phyloP scores from a whole-genome alignment of 37 sponge, comb jelly and placozoan genomes.

The Amphimedon queenslandica region DNA sequence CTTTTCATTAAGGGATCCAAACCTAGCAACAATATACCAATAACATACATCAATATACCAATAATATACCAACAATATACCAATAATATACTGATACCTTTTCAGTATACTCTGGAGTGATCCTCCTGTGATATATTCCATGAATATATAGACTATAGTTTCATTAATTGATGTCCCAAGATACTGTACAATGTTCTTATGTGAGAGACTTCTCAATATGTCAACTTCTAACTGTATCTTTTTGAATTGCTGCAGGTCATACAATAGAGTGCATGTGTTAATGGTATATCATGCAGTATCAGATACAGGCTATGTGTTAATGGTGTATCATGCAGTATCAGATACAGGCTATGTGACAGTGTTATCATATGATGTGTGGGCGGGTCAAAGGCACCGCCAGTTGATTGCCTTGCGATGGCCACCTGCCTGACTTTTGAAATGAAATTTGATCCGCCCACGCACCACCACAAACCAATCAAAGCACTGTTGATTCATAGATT shows the following conservation, averaged over 20 bases:
- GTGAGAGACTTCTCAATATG: constrained; percentile 64
- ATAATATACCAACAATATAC: too few species aligned
- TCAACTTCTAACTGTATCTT: constrained; percentile 82
- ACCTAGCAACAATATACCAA: constrained; percentile 42
- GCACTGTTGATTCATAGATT: too few species aligned
- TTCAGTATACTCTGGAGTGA: constrained; percentile 72
- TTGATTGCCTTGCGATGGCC: too few species aligned
- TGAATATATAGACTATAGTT: constrained; percentile 76
- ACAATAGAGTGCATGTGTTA: neutral
- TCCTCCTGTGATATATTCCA: constrained; percentile 91
- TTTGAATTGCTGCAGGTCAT: constrained; percentile 74
- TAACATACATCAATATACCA: too few species aligned
- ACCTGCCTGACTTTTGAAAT: too few species aligned
- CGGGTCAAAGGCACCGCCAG: too few species aligned
- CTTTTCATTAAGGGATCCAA: constrained; percentile 70
- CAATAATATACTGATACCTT: too few species aligned
- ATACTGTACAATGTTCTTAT: constrained; percentile 85
- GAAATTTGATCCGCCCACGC: too few species aligned
- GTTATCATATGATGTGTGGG: too few species aligned
- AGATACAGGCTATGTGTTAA: neutral
- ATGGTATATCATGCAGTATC: constrained; percentile 10
- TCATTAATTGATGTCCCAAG: constrained; percentile 70
- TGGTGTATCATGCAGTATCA: constrained; percentile 15
- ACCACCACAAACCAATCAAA: too few species aligned
- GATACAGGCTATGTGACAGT: neutral